These are phyloP conservation scores for Plectropomus leopardus DNA, from an alignment of 2,113 vertebrate species.

Conservation along the genomic window DNA sequence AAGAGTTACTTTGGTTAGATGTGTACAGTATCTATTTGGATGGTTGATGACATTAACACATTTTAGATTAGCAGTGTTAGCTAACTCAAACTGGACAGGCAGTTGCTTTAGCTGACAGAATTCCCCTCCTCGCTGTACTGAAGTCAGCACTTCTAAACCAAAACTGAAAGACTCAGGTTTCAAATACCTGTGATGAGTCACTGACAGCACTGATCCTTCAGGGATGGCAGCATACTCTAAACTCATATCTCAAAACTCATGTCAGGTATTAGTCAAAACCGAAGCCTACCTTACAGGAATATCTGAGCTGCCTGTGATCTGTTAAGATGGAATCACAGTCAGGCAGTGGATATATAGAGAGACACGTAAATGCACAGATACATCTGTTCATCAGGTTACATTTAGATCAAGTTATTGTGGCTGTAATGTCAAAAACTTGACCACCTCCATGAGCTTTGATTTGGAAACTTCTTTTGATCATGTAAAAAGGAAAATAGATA, in stretches of 20 bases:
- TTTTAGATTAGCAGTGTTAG: not conserved
- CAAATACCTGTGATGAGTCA: slow-evolving; percentile 5
- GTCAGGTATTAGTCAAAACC: not conserved
- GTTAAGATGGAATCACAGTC: not conserved
- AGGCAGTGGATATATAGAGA: not conserved
- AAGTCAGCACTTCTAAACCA: not conserved
- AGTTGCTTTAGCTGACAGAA: not conserved
- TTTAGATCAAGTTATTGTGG: too few relatives aligned
- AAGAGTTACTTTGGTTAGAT: not conserved
- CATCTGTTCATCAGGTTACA: too few relatives aligned
- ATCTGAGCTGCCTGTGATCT: not conserved
- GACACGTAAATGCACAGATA: too few relatives aligned
- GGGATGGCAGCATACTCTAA: not conserved
- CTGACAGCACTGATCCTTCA: not conserved
- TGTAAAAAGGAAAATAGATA: too few relatives aligned
- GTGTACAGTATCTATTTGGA: not conserved
- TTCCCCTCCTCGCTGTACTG: too few relatives aligned
- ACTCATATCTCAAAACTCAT: not conserved
- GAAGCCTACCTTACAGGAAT: not conserved
- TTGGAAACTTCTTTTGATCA: too few relatives aligned
- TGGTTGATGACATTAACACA: not conserved
- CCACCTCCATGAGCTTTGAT: too few relatives aligned
- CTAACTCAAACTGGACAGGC: too few relatives aligned
- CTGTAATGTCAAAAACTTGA: not conserved
- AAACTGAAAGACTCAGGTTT: slow-evolving; percentile 14